Conservation (phyloP, 1,140 invertebrate species). For the Hycleus phaleratus region DNA sequence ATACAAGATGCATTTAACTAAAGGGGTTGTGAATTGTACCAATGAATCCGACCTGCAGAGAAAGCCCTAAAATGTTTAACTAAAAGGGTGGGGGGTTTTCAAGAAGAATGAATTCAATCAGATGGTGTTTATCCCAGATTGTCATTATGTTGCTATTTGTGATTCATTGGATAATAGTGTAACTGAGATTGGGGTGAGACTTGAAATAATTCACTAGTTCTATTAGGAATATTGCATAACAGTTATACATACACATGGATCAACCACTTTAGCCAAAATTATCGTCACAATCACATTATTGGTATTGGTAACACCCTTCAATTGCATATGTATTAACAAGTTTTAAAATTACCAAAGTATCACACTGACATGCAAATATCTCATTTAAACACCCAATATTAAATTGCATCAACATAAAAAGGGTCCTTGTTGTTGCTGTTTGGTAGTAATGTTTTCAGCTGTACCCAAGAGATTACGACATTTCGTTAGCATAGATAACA, state of each 20-base stretch:
- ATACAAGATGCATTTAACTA: slow-evolving; percentile 17
- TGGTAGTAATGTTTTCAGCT: slow-evolving; percentile 24
- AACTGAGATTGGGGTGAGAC: too few species aligned
- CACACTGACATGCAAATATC: slow-evolving; percentile 23
- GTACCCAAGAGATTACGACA: slow-evolving; percentile 30
- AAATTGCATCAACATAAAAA: slow-evolving; percentile 21
- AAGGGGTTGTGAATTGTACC: slow-evolving; percentile 10
- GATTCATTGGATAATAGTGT: slow-evolving; percentile 18
- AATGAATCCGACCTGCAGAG: slow-evolving; percentile 7
- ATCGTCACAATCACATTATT: too few species aligned
- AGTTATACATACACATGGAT: too few species aligned
- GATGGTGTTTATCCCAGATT: slow-evolving; percentile 27
- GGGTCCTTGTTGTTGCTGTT: slow-evolving; percentile 16
- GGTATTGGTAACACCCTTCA: too few species aligned
- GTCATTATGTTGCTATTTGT: slow-evolving; percentile 26
- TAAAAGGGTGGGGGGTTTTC: not conserved
- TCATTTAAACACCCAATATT: slow-evolving; percentile 9
- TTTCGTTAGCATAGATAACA: slow-evolving; percentile 35
- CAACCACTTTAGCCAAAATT: too few species aligned
- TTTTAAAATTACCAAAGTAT: not conserved
- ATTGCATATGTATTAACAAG: too few species aligned
- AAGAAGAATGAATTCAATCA: slow-evolving; percentile 22
- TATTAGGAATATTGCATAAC: too few species aligned
- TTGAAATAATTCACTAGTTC: too few species aligned
- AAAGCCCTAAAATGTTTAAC: slow-evolving; percentile 3